phyloP scores from a whole-genome alignment of 2,888 invertebrate species.

The Steinernema carpocapsae region DNA sequence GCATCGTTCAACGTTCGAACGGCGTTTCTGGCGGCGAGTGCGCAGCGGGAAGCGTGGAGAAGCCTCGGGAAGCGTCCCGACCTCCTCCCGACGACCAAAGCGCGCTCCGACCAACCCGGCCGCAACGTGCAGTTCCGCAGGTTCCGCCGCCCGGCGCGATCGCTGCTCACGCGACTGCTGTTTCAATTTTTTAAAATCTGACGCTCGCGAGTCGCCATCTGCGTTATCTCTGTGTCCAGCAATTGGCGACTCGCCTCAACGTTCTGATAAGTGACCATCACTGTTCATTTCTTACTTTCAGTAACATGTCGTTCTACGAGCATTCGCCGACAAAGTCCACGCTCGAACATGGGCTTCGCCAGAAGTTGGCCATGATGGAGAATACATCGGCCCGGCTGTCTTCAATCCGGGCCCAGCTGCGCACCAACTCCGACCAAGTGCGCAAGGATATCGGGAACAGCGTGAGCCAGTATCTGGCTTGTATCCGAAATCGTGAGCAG shows the following conservation, averaged over 20 bases:
- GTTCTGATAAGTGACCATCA: conserved; percentile 1
- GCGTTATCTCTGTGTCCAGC: conserved; percentile 3
- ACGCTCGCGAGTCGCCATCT: background rate
- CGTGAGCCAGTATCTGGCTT: conserved; percentile 49
- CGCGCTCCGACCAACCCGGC: too few species aligned
- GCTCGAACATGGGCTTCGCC: conserved; percentile 43
- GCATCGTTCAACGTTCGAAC: background rate
- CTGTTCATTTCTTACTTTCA: background rate
- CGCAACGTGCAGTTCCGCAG: background rate
- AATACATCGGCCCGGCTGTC: conserved; percentile 50
- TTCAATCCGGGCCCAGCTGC: conserved; percentile 44
- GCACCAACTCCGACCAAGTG: conserved; percentile 49
- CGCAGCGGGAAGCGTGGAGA: background rate
- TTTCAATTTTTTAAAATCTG: background rate
- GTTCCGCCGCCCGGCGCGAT: background rate
- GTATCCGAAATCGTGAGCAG: conserved; percentile 53
- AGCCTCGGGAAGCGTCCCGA: background rate
- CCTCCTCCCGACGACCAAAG: background rate
- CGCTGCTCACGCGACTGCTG: conserved; percentile 16
- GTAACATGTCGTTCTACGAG: conserved; percentile 23
- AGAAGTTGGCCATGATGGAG: conserved; percentile 48
- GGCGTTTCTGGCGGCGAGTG: background rate
- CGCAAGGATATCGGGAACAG: conserved; percentile 53
- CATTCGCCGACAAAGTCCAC: conserved; percentile 31
- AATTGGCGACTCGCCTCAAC: background rate